These are phyloP conservation scores for Drosophila lutescens DNA, from an alignment of 2,888 invertebrate genomes.

Conservation along the genomic window DNA sequence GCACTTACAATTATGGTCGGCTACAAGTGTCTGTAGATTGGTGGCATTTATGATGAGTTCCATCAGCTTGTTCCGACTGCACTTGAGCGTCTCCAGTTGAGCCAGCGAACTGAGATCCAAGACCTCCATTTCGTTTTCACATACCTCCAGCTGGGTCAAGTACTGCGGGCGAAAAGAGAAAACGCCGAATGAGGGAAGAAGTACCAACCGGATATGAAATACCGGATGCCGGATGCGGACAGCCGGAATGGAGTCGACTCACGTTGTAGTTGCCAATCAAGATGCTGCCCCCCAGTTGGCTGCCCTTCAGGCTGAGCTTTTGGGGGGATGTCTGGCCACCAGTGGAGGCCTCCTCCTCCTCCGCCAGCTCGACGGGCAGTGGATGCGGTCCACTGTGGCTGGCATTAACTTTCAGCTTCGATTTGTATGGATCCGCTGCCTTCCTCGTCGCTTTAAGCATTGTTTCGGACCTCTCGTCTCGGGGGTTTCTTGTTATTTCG, in stretches of 20 bases:
- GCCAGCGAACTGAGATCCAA: constrained; percentile 92
- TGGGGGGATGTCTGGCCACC: constrained; percentile 85
- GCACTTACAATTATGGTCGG: constrained; percentile 89
- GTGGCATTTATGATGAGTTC: constrained; percentile 92
- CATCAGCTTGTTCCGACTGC: constrained; percentile 90
- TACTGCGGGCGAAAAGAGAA: constrained; percentile 86
- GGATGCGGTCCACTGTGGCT: constrained; percentile 40
- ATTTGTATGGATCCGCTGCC: constrained; percentile 69
- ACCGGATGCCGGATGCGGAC: constrained; percentile 5
- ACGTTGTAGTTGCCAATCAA: constrained; percentile 94
- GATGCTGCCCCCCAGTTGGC: constrained; percentile 92
- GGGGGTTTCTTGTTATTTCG: constrained; percentile 13
- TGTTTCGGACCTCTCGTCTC: constrained; percentile 46
- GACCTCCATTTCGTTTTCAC: constrained; percentile 93
- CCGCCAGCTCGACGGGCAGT: constrained; percentile 45
- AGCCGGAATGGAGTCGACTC: constrained; percentile 76
- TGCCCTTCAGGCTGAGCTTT: constrained; percentile 90
- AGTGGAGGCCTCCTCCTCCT: constrained; percentile 26
- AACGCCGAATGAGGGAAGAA: constrained; percentile 18
- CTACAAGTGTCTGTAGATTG: constrained; percentile 89
- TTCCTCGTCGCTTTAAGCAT: constrained; percentile 80
- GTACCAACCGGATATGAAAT: constrained; percentile 6
- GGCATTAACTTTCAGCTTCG: constrained; percentile 77
- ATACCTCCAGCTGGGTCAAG: constrained; percentile 92
- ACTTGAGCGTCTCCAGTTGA: constrained; percentile 90